Base-by-base conservation (phyloP, 2,888 invertebrate genomes). In the Deilephila elpenor region DNA sequence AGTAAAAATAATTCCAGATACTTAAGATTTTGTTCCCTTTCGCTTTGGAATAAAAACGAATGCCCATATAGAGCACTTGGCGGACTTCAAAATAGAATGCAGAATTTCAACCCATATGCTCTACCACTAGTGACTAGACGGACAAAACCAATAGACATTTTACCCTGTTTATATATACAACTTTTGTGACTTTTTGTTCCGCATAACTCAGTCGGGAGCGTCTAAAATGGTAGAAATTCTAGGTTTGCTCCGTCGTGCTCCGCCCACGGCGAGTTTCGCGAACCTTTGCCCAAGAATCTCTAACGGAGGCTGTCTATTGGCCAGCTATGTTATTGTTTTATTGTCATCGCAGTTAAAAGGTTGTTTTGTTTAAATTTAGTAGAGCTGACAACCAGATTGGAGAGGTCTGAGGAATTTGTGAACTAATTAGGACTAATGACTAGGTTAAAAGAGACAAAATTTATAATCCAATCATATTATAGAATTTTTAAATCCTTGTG, bases 261-360 rank as follows among this genome's bases (percentile, higher is more conserved):
- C 80, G 80, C 82, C 81, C 76, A 77, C 79, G 74, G 71, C 53
- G 61, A 56, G 73, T 75, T 73, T 71, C 72, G 71, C 76, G 77
- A 78, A 78, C 80, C 80, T 79, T 78, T 75, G 75, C 75, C 61
- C 62, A 73, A 82, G 84, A 85, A 87, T 88, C 75, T 82, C 70
- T 73, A 74, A 75, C 78, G 80, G 78, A 78, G 84, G 77, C 83
- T 83, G 81, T 82, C 82, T 79, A 87, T 88, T 88, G 88, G 87
- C 74, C 75, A 77, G 25, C 51, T 5, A 51, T 44, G 17, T 5
- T 5, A 44, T 67, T 67, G 67, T 67, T 67, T 67, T 67, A 29
- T 67, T 67, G 51, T 25, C 3, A 62, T 17, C 6, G 6, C 56
- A 25, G 25, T 25, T n/a, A 56, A 17, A 67, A 51, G 5, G n/a